These are phyloP conservation scores for Drosophila koepferae DNA, from an alignment of 2,888 invertebrate genomes.

Conservation along the genomic window DNA sequence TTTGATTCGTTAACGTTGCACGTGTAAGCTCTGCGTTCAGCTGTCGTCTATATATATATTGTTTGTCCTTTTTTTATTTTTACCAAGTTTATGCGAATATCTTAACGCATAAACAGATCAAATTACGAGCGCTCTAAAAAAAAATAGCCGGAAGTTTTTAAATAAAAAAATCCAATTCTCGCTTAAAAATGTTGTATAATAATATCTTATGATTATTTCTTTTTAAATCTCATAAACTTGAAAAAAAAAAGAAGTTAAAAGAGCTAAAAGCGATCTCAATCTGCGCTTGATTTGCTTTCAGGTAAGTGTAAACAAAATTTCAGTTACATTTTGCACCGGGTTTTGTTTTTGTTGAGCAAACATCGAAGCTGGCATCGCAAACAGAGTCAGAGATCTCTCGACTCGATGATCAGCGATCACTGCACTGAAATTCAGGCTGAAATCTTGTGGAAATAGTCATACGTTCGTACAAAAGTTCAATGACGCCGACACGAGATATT, in stretches of 20 bases:
- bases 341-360: constrained; percentile 72
- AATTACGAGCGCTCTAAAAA: constrained; percentile 63
- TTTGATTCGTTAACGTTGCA: constrained; percentile 27
- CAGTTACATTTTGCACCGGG: constrained; percentile 66
- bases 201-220: constrained; percentile 1
- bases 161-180: constrained; percentile 46
- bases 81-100: constrained; percentile 59
- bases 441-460: constrained; percentile 22
- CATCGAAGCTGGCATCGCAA: constrained; percentile 51
- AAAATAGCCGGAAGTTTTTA: constrained; percentile 72
- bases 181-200: constrained; percentile 6
- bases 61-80: constrained; percentile 29
- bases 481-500: constrained; percentile 47
- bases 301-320: constrained; percentile 67
- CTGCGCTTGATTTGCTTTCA: constrained; percentile 63
- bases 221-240: constrained; percentile 31
- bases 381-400: constrained; percentile 56
- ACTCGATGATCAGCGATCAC: constrained; percentile 5
- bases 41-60: constrained; percentile 41
- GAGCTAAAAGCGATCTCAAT: constrained; percentile 5
- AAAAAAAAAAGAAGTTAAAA: constrained; percentile 9
- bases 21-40: constrained; percentile 29
- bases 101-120: constrained; percentile 75
- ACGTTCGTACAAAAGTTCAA: constrained; percentile 50
- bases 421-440: constrained; percentile 15